Base-by-base conservation (phyloP, 2,113 vertebrate species). In the Corydoras sp. region DNA sequence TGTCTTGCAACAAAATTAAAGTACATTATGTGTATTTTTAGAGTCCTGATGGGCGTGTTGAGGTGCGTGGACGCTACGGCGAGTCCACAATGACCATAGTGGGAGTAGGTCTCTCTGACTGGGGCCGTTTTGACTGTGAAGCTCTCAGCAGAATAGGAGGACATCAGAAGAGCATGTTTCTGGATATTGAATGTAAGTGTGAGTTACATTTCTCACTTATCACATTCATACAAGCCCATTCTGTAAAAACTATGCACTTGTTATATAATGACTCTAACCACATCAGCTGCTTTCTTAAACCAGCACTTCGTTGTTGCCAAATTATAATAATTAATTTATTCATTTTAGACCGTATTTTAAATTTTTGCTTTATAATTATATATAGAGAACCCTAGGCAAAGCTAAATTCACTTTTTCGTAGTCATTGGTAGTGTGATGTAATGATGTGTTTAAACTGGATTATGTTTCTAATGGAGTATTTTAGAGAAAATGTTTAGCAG, bases 111-210 rank as follows among this genome's bases (percentile, higher is more conserved):
- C 89, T 96, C 54, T 83, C 91, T 13, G 97, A 99, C 83, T 84
- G 92, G 74, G 97, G 97, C 15, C 92, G 94, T 68, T 98, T 98
- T 43, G 93, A 98, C 91, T 99, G 97, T 68, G 95, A 98, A 85
- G 96, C 97, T 0, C 91, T 92, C n/a, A 99, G 96, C 82, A 89
- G 93, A 82, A 98, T 99, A 72, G 97, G 96, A 79, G 93, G 93
- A 31, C 94, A 97, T 78, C 93, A 98, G 87, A 98, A 97, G 86
- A 97, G 94, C 93, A 97, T 98, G 95, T 95, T 92, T 78, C 92
- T 99, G 82, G 95, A 99, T 84, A 94, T 99, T 72, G 94, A 98
- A 88, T 98, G 96, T 99, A 63, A 89, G 88, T 83, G 30, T 54
- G 18, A 24, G 18, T 24, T 24, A 24, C 18, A 24, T 24, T 24